These are phyloP conservation scores for Falco cherrug DNA, from an alignment of 2,797 vertebrate genomes.

Conservation along the genomic window DNA sequence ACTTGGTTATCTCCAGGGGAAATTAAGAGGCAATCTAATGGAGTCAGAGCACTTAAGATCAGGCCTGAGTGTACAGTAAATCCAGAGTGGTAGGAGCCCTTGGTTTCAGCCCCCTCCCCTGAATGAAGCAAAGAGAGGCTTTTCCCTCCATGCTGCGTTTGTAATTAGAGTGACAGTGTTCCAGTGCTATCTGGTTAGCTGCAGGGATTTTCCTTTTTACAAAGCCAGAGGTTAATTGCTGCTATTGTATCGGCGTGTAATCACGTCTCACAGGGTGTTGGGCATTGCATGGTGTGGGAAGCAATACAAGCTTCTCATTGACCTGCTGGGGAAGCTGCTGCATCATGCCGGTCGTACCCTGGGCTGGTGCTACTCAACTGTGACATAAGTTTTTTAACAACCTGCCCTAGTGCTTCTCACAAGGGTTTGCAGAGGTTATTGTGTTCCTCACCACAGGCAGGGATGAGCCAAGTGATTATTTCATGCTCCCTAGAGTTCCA, in stretches of 20 bases:
- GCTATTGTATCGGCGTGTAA: background rate
- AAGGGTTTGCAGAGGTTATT: background rate
- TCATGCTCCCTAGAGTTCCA: background rate
- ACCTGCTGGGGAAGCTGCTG: background rate
- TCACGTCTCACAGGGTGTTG: background rate
- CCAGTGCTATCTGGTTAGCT: background rate
- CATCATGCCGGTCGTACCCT: background rate
- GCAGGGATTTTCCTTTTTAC: slow-evolving; percentile 32
- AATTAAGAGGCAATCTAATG: background rate
- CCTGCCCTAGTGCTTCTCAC: background rate
- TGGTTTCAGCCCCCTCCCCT: background rate
- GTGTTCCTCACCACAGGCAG: background rate
- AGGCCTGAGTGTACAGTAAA: background rate
- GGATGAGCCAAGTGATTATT: background rate
- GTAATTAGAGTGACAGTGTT: background rate
- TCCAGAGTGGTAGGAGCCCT: background rate
- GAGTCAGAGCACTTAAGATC: background rate
- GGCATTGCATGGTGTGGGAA: background rate
- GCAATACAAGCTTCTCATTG: background rate
- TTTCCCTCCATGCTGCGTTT: background rate
- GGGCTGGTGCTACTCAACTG: background rate
- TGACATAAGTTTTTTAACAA: background rate
- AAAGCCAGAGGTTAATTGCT: slow-evolving; percentile 54
- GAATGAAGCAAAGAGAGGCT: background rate
- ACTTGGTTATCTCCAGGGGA: background rate